These are phyloP conservation scores for Ctenodactylus gundi DNA, from an alignment of 2,113 vertebrate species.

Conservation along the genomic window DNA sequence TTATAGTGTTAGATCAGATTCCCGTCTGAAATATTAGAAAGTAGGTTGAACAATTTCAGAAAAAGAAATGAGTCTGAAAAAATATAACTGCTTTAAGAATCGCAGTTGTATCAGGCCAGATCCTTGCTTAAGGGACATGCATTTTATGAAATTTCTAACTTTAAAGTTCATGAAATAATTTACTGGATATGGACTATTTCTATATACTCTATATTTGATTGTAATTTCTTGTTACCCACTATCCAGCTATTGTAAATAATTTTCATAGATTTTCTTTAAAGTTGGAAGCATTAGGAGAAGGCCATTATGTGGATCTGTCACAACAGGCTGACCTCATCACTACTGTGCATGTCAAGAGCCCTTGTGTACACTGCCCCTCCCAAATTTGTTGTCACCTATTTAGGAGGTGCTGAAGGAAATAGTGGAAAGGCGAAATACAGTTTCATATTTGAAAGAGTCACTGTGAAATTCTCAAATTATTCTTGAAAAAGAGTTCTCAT, in stretches of 20 bases:
- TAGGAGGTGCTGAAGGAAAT: neutral
- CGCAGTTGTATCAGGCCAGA: neutral
- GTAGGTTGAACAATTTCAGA: neutral
- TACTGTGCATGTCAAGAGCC: neutral
- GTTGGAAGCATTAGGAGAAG: neutral
- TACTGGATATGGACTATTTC: neutral
- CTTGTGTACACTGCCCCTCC: rapidly evolving
- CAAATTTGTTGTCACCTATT: neutral
- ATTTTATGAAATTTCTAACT: neutral
- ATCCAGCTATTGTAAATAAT: neutral
- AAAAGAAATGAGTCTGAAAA: neutral
- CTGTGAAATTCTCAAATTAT: neutral
- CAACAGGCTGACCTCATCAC: neutral
- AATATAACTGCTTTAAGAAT: neutral
- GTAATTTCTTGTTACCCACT: neutral
- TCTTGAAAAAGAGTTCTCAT: neutral
- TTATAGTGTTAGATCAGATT: neutral
- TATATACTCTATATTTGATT: neutral
- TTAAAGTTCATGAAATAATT: constrained; percentile 7
- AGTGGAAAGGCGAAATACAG: neutral
- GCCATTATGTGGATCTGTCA: neutral
- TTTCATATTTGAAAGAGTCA: neutral
- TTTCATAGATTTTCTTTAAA: neutral
- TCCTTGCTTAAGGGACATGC: neutral
- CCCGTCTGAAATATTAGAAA: neutral